These are phyloP conservation scores for Chrysaora quinquecirrha DNA, from an alignment of 30 jellyfish, hydroid and myxozoan species.

Conservation along the genomic window DNA sequence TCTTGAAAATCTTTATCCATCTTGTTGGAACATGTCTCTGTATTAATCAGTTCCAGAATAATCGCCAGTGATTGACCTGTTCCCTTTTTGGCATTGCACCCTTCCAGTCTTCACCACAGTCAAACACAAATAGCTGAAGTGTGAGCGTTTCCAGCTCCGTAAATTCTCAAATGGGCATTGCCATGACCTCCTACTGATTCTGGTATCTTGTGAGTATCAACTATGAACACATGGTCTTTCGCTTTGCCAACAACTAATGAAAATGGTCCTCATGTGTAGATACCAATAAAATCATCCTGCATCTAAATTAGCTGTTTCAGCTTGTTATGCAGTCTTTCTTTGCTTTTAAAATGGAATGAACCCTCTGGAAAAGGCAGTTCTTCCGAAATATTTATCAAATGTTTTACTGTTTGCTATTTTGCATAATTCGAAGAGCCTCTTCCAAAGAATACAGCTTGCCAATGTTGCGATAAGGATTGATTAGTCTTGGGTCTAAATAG, in stretches of 20 bases:
- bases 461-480: neutral
- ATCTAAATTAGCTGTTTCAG: neutral
- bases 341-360: neutral
- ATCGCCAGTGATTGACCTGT: neutral
- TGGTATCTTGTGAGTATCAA: slow-evolving; percentile 12
- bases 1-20: neutral
- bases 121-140: neutral
- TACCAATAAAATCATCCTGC: neutral
- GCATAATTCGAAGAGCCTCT: slow-evolving; percentile 2
- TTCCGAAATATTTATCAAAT: neutral
- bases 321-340: slow-evolving; percentile 1
- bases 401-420: neutral
- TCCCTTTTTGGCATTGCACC: neutral
- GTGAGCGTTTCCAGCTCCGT: slow-evolving; percentile 4
- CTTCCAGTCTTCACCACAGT: neutral
- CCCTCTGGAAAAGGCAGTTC: slow-evolving; percentile 15
- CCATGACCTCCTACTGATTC: slow-evolving; percentile 11
- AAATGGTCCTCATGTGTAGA: slow-evolving; percentile 6
- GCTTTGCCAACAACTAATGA: neutral
- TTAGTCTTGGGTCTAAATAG: neutral
- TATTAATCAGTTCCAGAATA: neutral
- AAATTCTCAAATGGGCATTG: slow-evolving; percentile 18
- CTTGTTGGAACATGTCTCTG: neutral
- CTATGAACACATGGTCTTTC: neutral
- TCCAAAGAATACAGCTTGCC: neutral